A percentile compares a stretch with the other conserved stretches of the same genome.
These are phyloP conservation scores for Mystacides longicornis DNA, from an alignment of 2,888 invertebrate genomes.

Conservation along the genomic window DNA sequence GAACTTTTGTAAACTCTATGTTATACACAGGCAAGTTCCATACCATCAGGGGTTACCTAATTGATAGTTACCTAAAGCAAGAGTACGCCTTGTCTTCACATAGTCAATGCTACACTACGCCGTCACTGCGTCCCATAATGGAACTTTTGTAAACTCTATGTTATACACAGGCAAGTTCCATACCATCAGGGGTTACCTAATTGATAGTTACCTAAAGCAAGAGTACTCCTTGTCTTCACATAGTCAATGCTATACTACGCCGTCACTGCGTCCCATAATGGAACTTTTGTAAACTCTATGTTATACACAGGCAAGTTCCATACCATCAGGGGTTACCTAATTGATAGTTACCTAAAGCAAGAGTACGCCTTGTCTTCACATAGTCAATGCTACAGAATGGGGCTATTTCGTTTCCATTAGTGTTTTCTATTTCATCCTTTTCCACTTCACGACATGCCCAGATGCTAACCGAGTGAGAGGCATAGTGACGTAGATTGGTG, in stretches of 20 bases:
- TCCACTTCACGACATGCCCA: constrained; percentile 68
- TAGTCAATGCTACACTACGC: too few species aligned
- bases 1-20: too few species aligned
- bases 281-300: too few species aligned
- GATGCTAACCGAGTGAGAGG: constrained; percentile 66
- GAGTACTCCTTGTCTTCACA: constrained; percentile 43
- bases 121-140: too few species aligned
- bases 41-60: too few species aligned
- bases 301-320: too few species aligned
- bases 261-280: constrained; percentile 28
- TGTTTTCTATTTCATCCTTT: constrained; percentile 39
- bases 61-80: too few species aligned
- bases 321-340: neutral
- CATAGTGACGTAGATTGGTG: constrained; percentile 64
- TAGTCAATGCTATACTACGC: constrained; percentile 48
- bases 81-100: too few species aligned
- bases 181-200: neutral
- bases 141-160: too few species aligned
- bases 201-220: constrained; percentile 33
- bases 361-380: constrained; percentile 43
- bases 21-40: too few species aligned
- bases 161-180: too few species aligned
- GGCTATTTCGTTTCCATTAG: constrained; percentile 30
- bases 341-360: constrained; percentile 33
- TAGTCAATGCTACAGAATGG: constrained; percentile 49